These are phyloP conservation scores for Macrophya annulata DNA, from an alignment of 2,888 invertebrate species.

Conservation along the genomic window DNA sequence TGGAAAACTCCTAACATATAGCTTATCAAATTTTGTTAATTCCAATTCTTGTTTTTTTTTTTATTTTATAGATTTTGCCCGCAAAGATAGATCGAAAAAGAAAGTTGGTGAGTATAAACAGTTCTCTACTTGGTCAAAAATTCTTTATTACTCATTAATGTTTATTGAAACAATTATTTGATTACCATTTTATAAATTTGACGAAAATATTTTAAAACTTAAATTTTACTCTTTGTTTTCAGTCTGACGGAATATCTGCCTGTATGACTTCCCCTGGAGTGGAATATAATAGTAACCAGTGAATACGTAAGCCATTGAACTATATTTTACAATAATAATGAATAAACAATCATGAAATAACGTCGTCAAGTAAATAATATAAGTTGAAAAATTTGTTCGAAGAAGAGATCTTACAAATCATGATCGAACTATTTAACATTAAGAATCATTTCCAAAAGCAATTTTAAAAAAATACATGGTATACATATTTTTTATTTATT, in stretches of 20 bases:
- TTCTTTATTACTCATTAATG: neutral
- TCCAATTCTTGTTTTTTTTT: neutral
- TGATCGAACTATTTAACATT: neutral
- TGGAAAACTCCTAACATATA: neutral
- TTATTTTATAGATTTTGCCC: constrained; percentile 23
- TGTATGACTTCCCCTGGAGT: constrained; percentile 14
- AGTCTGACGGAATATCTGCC: constrained; percentile 48
- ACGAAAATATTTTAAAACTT: neutral
- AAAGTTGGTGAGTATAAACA: constrained; percentile 46
- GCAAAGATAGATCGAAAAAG: constrained; percentile 48
- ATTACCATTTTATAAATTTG: neutral
- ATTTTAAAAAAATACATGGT: neutral
- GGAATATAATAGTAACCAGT: constrained; percentile 9
- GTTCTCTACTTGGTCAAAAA: neutral
- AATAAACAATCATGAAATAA: neutral
- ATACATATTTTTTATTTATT: constrained; percentile 18
- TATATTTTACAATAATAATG: constrained; percentile 13
- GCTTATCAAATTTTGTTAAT: neutral
- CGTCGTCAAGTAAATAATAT: neutral
- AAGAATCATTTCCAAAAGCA: constrained; percentile 20
- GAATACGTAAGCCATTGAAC: constrained; percentile 34
- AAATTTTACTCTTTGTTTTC: neutral
- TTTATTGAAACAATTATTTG: neutral
- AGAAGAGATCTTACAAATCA: neutral
- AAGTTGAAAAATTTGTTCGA: constrained; percentile 28